Evolutionary conservation across 2,888 invertebrate genomes (phyloP).

Genomic region (Drosophila antonietae): DNA sequence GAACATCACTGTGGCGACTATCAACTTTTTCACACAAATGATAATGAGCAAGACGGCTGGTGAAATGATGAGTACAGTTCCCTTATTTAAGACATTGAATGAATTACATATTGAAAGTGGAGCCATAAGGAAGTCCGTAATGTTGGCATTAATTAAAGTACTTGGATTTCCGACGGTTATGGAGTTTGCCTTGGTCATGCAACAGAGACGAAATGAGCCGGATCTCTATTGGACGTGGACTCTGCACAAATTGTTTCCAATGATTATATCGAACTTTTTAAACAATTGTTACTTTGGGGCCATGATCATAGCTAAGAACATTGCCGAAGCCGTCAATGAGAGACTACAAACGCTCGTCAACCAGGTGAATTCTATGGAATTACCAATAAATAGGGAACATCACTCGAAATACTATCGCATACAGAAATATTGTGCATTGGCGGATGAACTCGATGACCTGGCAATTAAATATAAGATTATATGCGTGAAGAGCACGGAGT

Average conservation of each 20-base stretch:
- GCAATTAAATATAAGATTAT: conserved; percentile 64
- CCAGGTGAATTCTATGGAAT: conserved; percentile 71
- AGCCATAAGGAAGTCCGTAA: conserved; percentile 41
- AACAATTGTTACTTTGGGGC: conserved; percentile 78
- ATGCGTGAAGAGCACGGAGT: conserved; percentile 53
- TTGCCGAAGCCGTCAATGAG: conserved; percentile 68
- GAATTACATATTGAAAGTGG: conserved; percentile 55
- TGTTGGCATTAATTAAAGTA: conserved; percentile 60
- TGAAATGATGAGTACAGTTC: conserved; percentile 58
- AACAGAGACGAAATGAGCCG: conserved; percentile 63
- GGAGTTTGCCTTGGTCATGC: conserved; percentile 64
- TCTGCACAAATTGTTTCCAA: conserved; percentile 73
- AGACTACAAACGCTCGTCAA: conserved; percentile 61
- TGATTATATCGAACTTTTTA: conserved; percentile 73
- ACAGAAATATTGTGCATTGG: conserved; percentile 78
- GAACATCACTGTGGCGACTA: conserved; percentile 70
- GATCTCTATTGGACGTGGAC: conserved; percentile 62
- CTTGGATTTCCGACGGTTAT: conserved; percentile 70
- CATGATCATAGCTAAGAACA: conserved; percentile 66
- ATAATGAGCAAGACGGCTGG: conserved; percentile 9
- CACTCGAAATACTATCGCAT: conserved; percentile 77
- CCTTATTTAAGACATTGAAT: conserved; percentile 59
- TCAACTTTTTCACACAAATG: conserved; percentile 66
- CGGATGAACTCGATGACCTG: conserved; percentile 79
- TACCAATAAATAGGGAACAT: conserved; percentile 55